Percentiles rank a stretch among this genome's conserved stretches.
Evolutionary conservation across 30 jellyfish, hydroid and myxozoan species (phyloP).

Genomic region (Catostylus mosaicus): DNA sequence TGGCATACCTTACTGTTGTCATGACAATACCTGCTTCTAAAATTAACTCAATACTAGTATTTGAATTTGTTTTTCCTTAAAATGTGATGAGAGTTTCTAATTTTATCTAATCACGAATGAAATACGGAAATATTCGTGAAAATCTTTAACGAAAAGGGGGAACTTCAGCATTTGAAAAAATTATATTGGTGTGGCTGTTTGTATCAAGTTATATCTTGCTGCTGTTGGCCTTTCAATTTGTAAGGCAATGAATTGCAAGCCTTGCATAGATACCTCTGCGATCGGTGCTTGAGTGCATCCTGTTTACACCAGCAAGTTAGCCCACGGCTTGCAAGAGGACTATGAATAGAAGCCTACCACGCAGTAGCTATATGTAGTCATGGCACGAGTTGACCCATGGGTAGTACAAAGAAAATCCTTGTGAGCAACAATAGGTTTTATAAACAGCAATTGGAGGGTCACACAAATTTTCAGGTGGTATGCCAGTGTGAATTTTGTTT

Average conservation of each 20-base stretch:
- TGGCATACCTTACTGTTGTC: too few species aligned
- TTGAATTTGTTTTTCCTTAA: too few species aligned
- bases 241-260: not conserved
- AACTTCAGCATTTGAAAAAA: too few species aligned
- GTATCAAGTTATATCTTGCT: not conserved
- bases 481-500: not conserved
- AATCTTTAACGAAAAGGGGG: too few species aligned
- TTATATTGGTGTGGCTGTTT: not conserved
- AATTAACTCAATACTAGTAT: too few species aligned
- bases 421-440: not conserved
- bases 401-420: not conserved
- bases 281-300: not conserved
- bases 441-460: not conserved
- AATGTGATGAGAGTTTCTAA: too few species aligned
- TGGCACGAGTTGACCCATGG: constrained; percentile 5
- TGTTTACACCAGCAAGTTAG: not conserved
- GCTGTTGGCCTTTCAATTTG: not conserved
- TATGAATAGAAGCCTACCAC: not conserved
- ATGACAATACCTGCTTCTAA: too few species aligned
- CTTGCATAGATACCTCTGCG: not conserved
- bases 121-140: too few species aligned
- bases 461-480: not conserved
- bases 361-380: not conserved
- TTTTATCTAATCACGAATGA: too few species aligned
- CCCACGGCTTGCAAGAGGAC: not conserved